These are phyloP conservation scores for Heterotilapia buettikoferi DNA, from an alignment of 2,113 vertebrate species.

Conservation along the genomic window DNA sequence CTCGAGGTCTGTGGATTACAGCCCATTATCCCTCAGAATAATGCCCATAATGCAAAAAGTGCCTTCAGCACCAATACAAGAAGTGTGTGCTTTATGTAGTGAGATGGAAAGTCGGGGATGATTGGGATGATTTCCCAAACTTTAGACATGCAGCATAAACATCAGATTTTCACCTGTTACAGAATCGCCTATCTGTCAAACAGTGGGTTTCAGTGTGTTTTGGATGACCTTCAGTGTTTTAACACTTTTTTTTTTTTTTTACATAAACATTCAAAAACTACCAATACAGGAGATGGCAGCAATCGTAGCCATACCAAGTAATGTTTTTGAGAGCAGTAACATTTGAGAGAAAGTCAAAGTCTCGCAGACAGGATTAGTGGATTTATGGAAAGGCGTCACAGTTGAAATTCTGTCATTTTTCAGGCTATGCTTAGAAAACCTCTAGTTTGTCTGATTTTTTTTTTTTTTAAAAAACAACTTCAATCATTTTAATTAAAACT, in stretches of 20 bases:
- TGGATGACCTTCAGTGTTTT: background rate
- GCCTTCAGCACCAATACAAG: background rate
- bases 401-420: background rate
- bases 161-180: background rate
- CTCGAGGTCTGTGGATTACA: background rate
- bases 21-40: background rate
- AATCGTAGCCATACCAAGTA: background rate
- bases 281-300: background rate
- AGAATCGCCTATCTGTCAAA: background rate
- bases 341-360: background rate
- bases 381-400: background rate
- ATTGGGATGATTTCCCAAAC: background rate
- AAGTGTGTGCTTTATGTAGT: background rate
- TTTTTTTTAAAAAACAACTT: rapidly evolving
- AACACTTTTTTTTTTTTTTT: background rate
- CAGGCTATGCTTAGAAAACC: background rate
- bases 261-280: background rate
- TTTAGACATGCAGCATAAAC: background rate
- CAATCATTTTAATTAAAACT: background rate
- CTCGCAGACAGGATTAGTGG: background rate
- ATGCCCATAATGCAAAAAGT: background rate
- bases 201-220: background rate
- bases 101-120: background rate
- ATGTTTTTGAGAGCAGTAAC: background rate
- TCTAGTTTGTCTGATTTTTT: background rate